Conservation (phyloP, 2,888 invertebrate genomes). For the Cantharis nigra region DNA sequence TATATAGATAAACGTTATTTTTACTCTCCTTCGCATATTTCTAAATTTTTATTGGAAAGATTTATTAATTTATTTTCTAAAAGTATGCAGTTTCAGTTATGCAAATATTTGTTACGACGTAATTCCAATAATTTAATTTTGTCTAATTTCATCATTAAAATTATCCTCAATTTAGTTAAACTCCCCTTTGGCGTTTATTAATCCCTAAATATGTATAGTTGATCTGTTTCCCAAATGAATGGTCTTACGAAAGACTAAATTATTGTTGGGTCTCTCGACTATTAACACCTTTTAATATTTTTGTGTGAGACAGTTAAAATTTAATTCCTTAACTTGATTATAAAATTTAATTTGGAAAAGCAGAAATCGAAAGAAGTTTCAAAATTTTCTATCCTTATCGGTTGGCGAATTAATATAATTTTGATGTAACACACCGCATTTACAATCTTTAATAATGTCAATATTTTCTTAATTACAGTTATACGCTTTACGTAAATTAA, state of each 20-base stretch:
- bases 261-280: background rate
- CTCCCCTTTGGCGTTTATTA: slow-evolving; percentile 40
- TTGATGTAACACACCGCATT: slow-evolving; percentile 17
- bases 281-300: background rate
- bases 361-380: background rate
- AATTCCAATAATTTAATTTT: slow-evolving; percentile 34
- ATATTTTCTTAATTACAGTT: slow-evolving; percentile 63
- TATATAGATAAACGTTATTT: background rate
- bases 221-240: background rate
- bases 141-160: slow-evolving; percentile 41
- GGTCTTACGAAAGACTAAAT: background rate
- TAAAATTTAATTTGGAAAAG: background rate
- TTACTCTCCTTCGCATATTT: background rate
- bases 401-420: background rate
- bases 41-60: background rate
- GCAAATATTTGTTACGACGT: background rate
- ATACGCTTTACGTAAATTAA: slow-evolving; percentile 83
- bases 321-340: background rate
- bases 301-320: background rate
- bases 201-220: slow-evolving; percentile 22
- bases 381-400: background rate
- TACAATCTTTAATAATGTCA: slow-evolving; percentile 28
- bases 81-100: background rate
- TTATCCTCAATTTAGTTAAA: slow-evolving; percentile 43
- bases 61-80: background rate